These are phyloP conservation scores for Phortica okadai DNA, from an alignment of 2,888 invertebrate genomes.

Conservation along the genomic window DNA sequence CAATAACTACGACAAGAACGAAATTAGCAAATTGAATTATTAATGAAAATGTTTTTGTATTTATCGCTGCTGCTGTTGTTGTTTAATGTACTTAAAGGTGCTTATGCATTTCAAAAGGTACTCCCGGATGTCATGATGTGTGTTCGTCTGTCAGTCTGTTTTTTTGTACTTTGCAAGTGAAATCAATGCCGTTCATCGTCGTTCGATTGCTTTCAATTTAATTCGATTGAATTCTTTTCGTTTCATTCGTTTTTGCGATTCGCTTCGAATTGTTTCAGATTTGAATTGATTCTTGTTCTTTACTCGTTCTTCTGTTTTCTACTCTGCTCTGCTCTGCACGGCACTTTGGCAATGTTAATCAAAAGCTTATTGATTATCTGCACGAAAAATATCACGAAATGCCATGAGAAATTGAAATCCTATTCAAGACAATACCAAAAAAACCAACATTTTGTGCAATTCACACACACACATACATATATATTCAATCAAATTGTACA, in stretches of 20 bases:
- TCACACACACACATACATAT: too few species aligned
- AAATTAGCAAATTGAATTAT: conserved; percentile 47
- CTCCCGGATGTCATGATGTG: conserved; percentile 58
- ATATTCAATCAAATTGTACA: too few species aligned
- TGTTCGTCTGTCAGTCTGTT: conserved; percentile 28
- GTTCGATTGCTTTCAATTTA: background rate
- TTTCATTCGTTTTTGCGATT: conserved; percentile 2
- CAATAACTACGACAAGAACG: conserved; percentile 7
- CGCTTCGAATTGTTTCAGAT: conserved; percentile 34
- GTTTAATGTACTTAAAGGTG: conserved; percentile 42
- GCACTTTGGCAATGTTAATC: conserved; percentile 9
- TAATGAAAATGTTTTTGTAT: conserved; percentile 42
- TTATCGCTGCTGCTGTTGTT: conserved; percentile 14
- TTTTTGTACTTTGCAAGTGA: conserved; percentile 59
- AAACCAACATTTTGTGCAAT: too few species aligned
- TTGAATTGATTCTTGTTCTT: conserved; percentile 47
- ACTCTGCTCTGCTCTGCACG: background rate
- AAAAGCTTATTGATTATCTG: conserved; percentile 33
- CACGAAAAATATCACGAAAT: conserved; percentile 17
- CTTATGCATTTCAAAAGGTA: conserved; percentile 42
- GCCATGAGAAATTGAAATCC: conserved; percentile 15
- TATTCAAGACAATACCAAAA: too few species aligned
- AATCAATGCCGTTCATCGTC: conserved; percentile 39
- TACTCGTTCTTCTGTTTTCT: conserved; percentile 34
- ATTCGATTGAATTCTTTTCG: conserved; percentile 2